Percentiles rank a stretch among this genome's conserved stretches.
Evolutionary conservation across 2,888 invertebrate species (phyloP).

Genomic region (Monopis laevigella): DNA sequence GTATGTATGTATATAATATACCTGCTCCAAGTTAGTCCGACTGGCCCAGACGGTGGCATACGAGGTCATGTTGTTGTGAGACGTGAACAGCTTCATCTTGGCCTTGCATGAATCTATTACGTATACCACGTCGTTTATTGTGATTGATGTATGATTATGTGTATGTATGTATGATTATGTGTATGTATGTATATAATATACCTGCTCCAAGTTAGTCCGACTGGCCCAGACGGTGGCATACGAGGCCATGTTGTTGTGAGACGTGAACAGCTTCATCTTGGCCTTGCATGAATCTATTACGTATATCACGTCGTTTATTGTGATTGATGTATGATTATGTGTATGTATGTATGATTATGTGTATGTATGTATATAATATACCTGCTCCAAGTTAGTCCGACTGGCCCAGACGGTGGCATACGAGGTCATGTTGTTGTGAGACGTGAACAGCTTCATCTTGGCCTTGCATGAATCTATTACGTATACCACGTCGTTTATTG

Average conservation of each 20-base stretch:
- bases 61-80: constrained; percentile 98
- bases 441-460: constrained; percentile 97
- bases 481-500: constrained; percentile 98
- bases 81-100: constrained; percentile 97
- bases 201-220: constrained; percentile 92
- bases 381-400: constrained; percentile 92
- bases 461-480: constrained; percentile 98
- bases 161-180: too few relatives aligned
- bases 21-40: constrained; percentile 92
- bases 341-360: too few relatives aligned
- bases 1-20: too few relatives aligned
- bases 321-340: constrained; percentile 96
- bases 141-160: constrained; percentile 96
- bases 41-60: constrained; percentile 98
- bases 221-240: constrained; percentile 98
- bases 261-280: constrained; percentile 97
- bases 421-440: constrained; percentile 98
- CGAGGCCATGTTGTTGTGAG: constrained; percentile 98
- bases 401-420: constrained; percentile 98
- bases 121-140: constrained; percentile 97
- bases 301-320: constrained; percentile 97
- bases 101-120: constrained; percentile 98
- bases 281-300: constrained; percentile 98
- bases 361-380: too few relatives aligned
- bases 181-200: too few relatives aligned